Evolutionary conservation across 2,797 vertebrate species (phyloP).

Genomic region (Ciconia nigra): DNA sequence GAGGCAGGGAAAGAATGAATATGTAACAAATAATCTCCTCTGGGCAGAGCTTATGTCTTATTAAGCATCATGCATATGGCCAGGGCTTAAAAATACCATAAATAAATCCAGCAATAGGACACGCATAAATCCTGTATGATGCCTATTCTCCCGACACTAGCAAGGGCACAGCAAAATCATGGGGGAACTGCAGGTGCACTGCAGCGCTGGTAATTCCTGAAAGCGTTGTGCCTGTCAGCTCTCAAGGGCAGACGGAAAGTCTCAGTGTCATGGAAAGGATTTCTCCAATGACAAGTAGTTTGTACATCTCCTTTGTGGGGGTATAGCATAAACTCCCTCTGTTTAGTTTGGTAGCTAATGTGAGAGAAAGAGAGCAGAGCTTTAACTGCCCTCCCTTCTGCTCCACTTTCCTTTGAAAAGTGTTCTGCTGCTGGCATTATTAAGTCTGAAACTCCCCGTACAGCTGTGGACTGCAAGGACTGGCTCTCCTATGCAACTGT

Average conservation of each 20-base stretch:
- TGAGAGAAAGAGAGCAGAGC: slow-evolving; percentile 49
- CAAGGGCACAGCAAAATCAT: neutral
- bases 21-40: neutral
- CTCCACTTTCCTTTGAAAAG: slow-evolving; percentile 64
- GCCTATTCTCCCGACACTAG: neutral
- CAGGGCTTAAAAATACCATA: neutral
- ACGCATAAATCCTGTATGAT: neutral
- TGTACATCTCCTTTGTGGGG: slow-evolving; percentile 35
- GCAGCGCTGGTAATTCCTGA: slow-evolving; percentile 11
- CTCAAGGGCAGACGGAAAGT: slow-evolving; percentile 42
- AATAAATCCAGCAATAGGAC: neutral
- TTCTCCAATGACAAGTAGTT: slow-evolving; percentile 44
- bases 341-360: slow-evolving; percentile 50
- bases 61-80: neutral
- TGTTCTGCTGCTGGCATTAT: slow-evolving; percentile 54
- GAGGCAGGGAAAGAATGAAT: neutral
- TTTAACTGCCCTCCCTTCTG: slow-evolving; percentile 62
- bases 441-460: slow-evolving; percentile 54
- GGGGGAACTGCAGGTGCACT: slow-evolving; percentile 47
- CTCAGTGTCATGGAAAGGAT: slow-evolving; percentile 30
- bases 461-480: slow-evolving; percentile 57
- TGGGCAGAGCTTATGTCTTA: neutral
- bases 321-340: slow-evolving; percentile 56
- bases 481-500: slow-evolving; percentile 29
- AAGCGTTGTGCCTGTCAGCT: neutral